phyloP scores from a whole-genome alignment of 2,888 invertebrate species.

The Molorchus minor region DNA sequence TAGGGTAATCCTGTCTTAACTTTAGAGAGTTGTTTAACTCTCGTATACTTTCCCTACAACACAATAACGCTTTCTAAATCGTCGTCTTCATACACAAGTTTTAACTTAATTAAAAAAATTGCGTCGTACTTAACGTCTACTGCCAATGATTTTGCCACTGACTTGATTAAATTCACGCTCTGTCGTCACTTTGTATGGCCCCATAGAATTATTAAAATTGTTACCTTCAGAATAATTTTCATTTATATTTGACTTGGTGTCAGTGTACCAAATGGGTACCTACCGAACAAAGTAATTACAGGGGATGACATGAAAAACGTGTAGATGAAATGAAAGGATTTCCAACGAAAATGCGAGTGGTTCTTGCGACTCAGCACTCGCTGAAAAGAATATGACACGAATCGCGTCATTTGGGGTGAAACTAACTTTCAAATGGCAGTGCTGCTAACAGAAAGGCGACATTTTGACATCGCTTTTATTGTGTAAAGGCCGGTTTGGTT shows the following conservation, averaged over 20 bases:
- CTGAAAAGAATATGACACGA: constrained; percentile 3
- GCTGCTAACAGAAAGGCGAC: constrained; percentile 3
- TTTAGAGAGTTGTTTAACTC: too few species aligned
- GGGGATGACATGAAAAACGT: constrained; percentile 29
- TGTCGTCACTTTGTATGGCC: constrained; percentile 13
- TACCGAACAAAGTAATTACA: constrained; percentile 34
- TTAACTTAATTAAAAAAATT: not conserved
- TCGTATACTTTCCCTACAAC: too few species aligned
- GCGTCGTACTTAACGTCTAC: not conserved
- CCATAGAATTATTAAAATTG: constrained; percentile 31
- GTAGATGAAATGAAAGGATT: constrained; percentile 25
- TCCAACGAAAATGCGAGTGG: constrained; percentile 4
- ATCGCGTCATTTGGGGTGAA: constrained; percentile 7
- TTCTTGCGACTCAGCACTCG: not conserved
- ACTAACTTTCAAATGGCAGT: not conserved
- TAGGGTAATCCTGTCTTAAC: too few species aligned
- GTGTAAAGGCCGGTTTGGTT: not conserved
- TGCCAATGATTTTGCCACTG: not conserved
- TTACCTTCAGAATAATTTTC: constrained; percentile 27
- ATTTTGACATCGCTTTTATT: constrained; percentile 10
- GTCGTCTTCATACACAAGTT: too few species aligned
- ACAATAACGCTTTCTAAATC: too few species aligned
- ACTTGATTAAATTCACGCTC: constrained; percentile 21
- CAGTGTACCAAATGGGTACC: constrained; percentile 12
- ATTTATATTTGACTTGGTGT: constrained; percentile 30